Evolutionary conservation across 2,888 invertebrate genomes (phyloP).

Genomic region (Stictocephala bisonia): DNA sequence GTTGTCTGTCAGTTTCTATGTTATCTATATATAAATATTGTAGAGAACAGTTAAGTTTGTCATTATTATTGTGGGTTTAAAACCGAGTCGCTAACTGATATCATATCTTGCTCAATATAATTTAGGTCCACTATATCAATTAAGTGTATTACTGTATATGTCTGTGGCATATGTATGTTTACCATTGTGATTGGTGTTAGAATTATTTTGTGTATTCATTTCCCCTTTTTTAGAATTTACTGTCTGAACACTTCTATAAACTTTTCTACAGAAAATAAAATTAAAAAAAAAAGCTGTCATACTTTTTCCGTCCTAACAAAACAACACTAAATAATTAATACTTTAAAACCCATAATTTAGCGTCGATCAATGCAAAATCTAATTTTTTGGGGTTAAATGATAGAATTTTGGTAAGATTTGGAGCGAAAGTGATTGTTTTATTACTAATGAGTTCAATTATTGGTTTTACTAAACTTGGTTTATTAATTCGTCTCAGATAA

Average conservation of each 20-base stretch:
- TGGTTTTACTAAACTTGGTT: no score
- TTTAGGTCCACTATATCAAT: slow-evolving; percentile 40
- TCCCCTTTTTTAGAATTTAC: not conserved
- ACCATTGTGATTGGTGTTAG: slow-evolving; percentile 15
- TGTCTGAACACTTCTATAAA: not conserved
- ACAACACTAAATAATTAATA: no score
- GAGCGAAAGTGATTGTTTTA: no score
- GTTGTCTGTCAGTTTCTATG: slow-evolving; percentile 51
- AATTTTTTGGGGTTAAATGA: no score
- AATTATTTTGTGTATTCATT: not conserved
- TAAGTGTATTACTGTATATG: slow-evolving; percentile 34
- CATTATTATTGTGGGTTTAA: slow-evolving; percentile 43
- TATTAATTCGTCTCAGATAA: no score
- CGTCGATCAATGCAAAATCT: no score
- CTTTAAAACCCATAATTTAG: no score
- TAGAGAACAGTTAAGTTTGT: slow-evolving; percentile 36
- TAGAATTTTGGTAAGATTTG: no score
- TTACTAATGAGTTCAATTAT: no score
- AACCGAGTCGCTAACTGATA: slow-evolving; percentile 43
- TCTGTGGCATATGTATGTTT: slow-evolving; percentile 29
- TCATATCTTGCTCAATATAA: slow-evolving; percentile 46
- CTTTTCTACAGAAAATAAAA: slow-evolving; percentile 3
- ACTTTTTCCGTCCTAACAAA: slow-evolving; percentile 24
- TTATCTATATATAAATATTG: slow-evolving; percentile 39
- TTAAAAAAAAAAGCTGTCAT: slow-evolving; percentile 7